Percentiles rank a stretch among this genome's conserved stretches.
phyloP scores from a whole-genome alignment of 2,797 vertebrate species.

The Rachycentron canadum region DNA sequence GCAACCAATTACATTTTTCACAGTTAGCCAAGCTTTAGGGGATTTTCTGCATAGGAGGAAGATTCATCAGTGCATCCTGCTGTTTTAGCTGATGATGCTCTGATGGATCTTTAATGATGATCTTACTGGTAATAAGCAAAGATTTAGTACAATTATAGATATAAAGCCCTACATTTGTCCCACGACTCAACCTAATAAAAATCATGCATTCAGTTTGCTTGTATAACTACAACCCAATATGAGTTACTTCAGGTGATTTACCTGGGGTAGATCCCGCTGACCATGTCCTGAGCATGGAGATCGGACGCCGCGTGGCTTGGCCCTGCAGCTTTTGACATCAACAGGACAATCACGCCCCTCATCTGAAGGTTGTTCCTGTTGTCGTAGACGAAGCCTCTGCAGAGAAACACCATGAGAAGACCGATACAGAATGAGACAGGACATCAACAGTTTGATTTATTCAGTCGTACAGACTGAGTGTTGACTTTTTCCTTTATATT shows the following conservation, averaged over 20 bases:
- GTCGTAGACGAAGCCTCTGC: constrained; percentile 93
- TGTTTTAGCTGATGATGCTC: constrained; percentile 17
- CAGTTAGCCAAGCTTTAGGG: constrained; percentile 30
- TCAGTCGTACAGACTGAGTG: background rate
- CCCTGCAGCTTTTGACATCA: constrained; percentile 96
- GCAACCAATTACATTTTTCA: constrained; percentile 36
- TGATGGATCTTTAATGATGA: constrained; percentile 7
- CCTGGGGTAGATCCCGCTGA: constrained; percentile 98
- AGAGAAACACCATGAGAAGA: constrained; percentile 32
- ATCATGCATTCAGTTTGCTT: background rate
- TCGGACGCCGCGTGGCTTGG: constrained; percentile 81
- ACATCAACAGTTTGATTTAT: background rate
- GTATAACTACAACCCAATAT: too few species aligned
- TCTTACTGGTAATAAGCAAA: background rate
- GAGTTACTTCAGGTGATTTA: constrained; percentile 63
- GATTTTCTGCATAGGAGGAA: constrained; percentile 18
- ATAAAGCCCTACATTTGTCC: background rate
- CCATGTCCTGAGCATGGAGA: constrained; percentile 89
- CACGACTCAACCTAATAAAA: background rate
- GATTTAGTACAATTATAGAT: background rate
- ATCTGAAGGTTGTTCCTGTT: constrained; percentile 93
- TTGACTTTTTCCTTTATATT: background rate
- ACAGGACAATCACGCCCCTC: constrained; percentile 92
- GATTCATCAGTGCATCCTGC: constrained; percentile 24
- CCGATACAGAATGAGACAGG: background rate